These are phyloP conservation scores for Apostichopus japonicus DNA, from an alignment of 35 echinoderm and acorn worm species.

Conservation along the genomic window DNA sequence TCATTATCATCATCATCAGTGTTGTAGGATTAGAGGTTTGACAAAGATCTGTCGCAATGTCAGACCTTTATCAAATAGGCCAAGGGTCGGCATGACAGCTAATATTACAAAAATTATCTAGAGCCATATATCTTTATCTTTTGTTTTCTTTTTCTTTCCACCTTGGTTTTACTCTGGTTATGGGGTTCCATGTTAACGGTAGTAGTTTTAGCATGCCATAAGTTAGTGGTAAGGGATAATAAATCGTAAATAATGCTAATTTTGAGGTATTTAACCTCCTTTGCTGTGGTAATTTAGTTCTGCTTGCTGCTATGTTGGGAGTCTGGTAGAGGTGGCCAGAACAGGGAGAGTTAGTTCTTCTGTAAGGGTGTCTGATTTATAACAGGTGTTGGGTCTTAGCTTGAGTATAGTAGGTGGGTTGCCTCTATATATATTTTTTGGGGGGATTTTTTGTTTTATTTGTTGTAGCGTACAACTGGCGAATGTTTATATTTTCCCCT, in stretches of 20 bases:
- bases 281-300: neutral
- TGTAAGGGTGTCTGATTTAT: too few relatives aligned
- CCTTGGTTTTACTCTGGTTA: conserved; percentile 4
- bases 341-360: too few relatives aligned
- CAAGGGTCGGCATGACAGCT: neutral
- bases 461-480: too few relatives aligned
- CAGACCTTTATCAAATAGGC: conserved; percentile 2
- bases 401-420: too few relatives aligned
- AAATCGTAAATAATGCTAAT: too few relatives aligned
- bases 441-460: too few relatives aligned
- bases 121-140: neutral
- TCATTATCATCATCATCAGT: neutral
- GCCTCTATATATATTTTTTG: too few relatives aligned
- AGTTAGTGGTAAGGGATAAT: too few relatives aligned
- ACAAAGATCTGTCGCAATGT: neutral
- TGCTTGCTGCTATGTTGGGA: neutral
- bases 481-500: too few relatives aligned
- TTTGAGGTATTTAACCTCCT: neutral
- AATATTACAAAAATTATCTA: neutral
- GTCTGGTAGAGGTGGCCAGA: neutral
- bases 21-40: conserved; percentile 1
- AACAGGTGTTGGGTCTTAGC: too few relatives aligned
- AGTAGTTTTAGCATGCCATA: too few relatives aligned
- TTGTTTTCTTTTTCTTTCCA: neutral
- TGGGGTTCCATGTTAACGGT: neutral